Conservation (phyloP, 2,113 vertebrate species). For the Beaufortia kweichowensis region DNA sequence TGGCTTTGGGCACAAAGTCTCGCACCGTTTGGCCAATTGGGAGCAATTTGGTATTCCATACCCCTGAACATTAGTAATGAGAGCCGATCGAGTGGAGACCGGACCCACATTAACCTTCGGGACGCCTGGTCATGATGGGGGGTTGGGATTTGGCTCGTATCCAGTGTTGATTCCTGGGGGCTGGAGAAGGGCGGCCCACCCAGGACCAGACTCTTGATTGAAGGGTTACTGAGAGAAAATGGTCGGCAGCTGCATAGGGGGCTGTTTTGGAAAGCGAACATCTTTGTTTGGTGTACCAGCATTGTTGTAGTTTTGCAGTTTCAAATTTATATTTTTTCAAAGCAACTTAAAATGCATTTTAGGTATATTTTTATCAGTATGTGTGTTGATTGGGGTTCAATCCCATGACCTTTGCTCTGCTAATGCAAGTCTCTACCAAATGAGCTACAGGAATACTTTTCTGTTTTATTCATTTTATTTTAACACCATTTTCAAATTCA, state of each 20-base stretch:
- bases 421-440: too few relatives aligned
- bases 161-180: constrained; percentile 39
- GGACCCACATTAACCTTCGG: constrained; percentile 58
- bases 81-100: constrained; percentile 55
- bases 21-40: constrained; percentile 51
- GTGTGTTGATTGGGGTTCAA: too few relatives aligned
- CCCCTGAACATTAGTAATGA: constrained; percentile 58
- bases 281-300: constrained; percentile 39
- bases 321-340: too few relatives aligned
- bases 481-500: too few relatives aligned
- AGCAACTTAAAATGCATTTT: too few relatives aligned
- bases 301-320: too few relatives aligned
- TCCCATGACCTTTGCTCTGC: too few relatives aligned
- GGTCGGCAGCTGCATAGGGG: constrained; percentile 50
- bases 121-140: constrained; percentile 36
- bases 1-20: constrained; percentile 42
- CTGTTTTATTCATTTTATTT: too few relatives aligned
- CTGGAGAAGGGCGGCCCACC: constrained; percentile 41
- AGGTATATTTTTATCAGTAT: too few relatives aligned
- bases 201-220: constrained; percentile 45
- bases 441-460: too few relatives aligned
- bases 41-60: constrained; percentile 61
- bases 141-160: constrained; percentile 44
- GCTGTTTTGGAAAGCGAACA: constrained; percentile 32
- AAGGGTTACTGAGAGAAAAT: constrained; percentile 53